phyloP scores from a whole-genome alignment of 2,113 vertebrate genomes.

The Plectropomus leopardus region DNA sequence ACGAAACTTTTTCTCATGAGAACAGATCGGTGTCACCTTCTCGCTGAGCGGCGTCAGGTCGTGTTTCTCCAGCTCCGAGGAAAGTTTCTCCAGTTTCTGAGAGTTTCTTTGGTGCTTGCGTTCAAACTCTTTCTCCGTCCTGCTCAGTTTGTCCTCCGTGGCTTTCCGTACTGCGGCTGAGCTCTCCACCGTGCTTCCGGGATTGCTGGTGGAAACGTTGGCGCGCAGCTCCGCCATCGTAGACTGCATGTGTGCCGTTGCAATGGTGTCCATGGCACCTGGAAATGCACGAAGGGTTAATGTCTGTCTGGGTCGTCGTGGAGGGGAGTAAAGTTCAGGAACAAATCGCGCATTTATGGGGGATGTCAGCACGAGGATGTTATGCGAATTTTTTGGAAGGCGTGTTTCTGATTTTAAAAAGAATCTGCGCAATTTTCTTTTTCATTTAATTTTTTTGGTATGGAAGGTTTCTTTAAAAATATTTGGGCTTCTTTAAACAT shows the following conservation, averaged over 20 bases:
- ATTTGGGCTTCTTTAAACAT: too few relatives aligned
- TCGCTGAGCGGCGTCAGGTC: conserved; percentile 87
- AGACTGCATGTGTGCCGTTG: conserved; percentile 89
- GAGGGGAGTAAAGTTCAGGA: too few relatives aligned
- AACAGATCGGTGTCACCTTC: too few relatives aligned
- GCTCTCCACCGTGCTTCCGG: conserved; percentile 81
- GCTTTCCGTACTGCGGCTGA: conserved; percentile 84
- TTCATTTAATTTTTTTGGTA: too few relatives aligned
- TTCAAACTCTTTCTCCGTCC: conserved; percentile 86
- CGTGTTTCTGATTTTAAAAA: too few relatives aligned
- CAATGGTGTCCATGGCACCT: conserved; percentile 94
- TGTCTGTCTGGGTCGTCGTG: too few relatives aligned
- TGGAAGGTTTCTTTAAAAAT: too few relatives aligned
- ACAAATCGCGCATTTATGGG: background rate
- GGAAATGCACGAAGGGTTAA: background rate
- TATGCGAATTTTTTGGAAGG: too few relatives aligned
- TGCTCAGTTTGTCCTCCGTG: conserved; percentile 87
- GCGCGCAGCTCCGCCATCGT: conserved; percentile 85
- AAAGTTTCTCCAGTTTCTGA: conserved; percentile 89
- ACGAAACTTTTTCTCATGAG: conserved; percentile 10
- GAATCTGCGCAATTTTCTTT: too few relatives aligned
- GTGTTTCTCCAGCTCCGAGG: conserved; percentile 87
- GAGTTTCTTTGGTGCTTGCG: conserved; percentile 88
- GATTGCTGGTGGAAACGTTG: conserved; percentile 85
- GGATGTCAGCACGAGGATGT: background rate